A percentile compares a stretch with the other conserved stretches of the same genome.
Evolutionary conservation across 2,888 invertebrate genomes (phyloP).

Genomic region (Tridacna gigas): DNA sequence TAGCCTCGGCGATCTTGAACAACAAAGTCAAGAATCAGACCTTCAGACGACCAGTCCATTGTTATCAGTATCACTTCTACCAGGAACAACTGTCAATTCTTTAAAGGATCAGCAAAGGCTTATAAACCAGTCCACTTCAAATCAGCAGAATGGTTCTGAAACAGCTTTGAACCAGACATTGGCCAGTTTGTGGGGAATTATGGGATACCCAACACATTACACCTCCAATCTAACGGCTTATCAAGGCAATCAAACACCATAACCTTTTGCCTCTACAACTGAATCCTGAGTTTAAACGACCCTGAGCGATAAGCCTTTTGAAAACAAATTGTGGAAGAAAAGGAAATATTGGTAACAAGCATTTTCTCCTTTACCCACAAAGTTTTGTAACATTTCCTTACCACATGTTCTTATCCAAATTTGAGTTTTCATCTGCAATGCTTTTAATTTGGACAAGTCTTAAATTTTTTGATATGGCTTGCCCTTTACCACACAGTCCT

Average conservation of each 20-base stretch:
- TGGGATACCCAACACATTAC: constrained; percentile 39
- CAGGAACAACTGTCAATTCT: not conserved
- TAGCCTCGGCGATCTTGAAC: not conserved
- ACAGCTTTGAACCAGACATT: constrained; percentile 31
- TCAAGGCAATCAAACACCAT: constrained; percentile 29
- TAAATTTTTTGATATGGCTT: too few species aligned
- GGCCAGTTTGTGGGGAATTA: constrained; percentile 51
- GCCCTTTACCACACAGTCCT: too few species aligned
- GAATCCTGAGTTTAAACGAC: not conserved
- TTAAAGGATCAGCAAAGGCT: not conserved
- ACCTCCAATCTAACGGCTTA: constrained; percentile 29
- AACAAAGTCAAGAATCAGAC: not conserved
- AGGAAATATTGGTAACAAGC: not conserved
- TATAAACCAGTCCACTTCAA: not conserved
- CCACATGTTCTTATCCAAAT: too few species aligned
- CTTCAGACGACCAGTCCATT: not conserved
- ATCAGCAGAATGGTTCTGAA: not conserved
- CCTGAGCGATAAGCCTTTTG: not conserved
- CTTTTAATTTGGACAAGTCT: too few species aligned
- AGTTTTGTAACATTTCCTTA: not conserved
- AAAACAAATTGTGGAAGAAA: not conserved
- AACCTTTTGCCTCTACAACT: not conserved
- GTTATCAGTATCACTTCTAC: not conserved
- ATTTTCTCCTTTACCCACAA: not conserved
- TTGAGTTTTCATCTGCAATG: too few species aligned